Conservation (phyloP, 2,888 invertebrate species). For the Acanthosepion pharaonis region DNA sequence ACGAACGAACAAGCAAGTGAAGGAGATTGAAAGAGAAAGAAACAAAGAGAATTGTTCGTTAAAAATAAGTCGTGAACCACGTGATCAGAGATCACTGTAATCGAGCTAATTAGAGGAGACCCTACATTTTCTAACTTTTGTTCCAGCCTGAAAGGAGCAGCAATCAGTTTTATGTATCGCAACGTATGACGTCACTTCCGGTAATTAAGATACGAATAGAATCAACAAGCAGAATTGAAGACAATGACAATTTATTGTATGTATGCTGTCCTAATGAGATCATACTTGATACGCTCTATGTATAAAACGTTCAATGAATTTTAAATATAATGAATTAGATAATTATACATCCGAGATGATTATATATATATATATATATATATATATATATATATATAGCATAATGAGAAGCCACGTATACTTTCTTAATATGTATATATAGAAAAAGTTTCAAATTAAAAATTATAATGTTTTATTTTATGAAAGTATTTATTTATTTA, state of each 20-base stretch:
- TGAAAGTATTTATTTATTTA: no score
- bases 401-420: no score
- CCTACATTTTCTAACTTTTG: background rate
- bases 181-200: background rate
- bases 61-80: background rate
- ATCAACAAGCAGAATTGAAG: background rate
- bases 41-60: background rate
- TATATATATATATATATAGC: no score
- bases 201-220: conserved; percentile 1
- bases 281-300: background rate
- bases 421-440: no score
- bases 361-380: no score
- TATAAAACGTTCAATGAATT: background rate
- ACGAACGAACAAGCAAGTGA: background rate
- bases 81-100: background rate
- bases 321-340: no score
- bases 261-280: background rate
- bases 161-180: background rate
- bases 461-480: no score
- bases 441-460: no score
- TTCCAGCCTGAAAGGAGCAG: background rate
- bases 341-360: no score
- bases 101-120: conserved; percentile 33
- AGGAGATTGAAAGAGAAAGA: background rate
- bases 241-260: background rate